phyloP scores from a whole-genome alignment of 2,888 invertebrate species.

The Asteroscopus sphinx region DNA sequence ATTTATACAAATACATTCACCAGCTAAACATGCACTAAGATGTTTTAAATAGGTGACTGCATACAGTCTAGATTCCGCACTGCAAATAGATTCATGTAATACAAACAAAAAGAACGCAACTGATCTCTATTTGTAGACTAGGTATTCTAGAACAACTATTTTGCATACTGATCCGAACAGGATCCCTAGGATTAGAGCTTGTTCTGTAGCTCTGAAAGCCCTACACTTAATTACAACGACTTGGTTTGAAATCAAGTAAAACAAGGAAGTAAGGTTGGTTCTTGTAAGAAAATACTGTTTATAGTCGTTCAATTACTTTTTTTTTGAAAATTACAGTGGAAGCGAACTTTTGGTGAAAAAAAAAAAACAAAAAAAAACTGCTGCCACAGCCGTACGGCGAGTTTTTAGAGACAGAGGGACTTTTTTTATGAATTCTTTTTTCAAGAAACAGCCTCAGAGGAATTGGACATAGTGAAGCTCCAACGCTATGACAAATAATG shows the following conservation, averaged over 20 bases:
- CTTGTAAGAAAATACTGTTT: neutral
- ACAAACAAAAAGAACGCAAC: conserved; percentile 40
- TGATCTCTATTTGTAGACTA: conserved; percentile 44
- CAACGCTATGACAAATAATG: no score
- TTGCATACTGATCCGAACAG: conserved; percentile 45
- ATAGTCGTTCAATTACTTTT: no score
- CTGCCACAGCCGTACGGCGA: no score
- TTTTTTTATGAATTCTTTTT: no score
- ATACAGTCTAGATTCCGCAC: conserved; percentile 51
- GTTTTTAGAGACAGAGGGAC: no score
- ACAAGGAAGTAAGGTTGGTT: neutral
- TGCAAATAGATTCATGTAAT: conserved; percentile 44
- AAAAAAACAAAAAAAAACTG: no score
- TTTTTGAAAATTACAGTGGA: no score
- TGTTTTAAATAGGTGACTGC: conserved; percentile 35
- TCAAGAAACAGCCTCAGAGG: no score
- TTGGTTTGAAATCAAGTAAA: neutral
- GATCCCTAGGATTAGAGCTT: conserved; percentile 24
- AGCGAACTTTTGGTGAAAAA: no score
- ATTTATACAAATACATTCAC: conserved; percentile 12
- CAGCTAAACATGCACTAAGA: conserved; percentile 6
- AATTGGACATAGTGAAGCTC: no score
- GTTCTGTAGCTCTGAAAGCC: conserved; percentile 1
- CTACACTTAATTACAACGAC: conserved; percentile 2
- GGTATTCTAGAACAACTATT: conserved; percentile 45